A percentile compares a stretch with the other conserved stretches of the same genome.
Conservation (phyloP, 2,113 vertebrate species). For the Eurypyga helias region DNA sequence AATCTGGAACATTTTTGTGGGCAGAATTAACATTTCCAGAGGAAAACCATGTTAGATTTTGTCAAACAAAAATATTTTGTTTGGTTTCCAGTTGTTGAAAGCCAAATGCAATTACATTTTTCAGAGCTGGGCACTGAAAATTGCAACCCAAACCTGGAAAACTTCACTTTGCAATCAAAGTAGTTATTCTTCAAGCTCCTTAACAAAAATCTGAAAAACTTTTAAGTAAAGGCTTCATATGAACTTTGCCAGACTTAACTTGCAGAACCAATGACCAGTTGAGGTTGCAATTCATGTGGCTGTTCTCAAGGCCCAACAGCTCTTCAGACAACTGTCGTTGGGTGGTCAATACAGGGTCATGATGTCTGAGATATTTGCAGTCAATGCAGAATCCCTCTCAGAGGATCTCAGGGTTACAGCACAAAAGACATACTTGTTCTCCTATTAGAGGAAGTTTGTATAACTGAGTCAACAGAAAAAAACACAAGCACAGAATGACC, state of each 20-base stretch:
- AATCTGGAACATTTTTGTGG: slow-evolving; percentile 11
- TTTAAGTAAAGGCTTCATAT: neutral
- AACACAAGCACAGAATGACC: neutral
- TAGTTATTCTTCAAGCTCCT: neutral
- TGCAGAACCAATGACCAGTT: neutral
- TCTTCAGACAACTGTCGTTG: neutral
- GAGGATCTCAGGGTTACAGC: neutral
- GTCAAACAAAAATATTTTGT: neutral
- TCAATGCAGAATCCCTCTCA: neutral
- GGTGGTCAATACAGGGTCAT: neutral
- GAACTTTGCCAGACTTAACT: neutral
- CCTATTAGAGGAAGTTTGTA: slow-evolving; percentile 6
- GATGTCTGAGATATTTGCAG: neutral
- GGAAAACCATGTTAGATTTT: neutral
- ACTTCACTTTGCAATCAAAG: neutral
- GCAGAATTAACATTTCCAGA: neutral
- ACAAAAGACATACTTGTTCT: neutral
- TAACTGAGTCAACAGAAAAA: slow-evolving; percentile 27
- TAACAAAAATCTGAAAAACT: neutral
- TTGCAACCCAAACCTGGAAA: neutral
- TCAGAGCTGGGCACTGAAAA: neutral
- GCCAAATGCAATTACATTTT: neutral
- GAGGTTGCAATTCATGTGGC: neutral
- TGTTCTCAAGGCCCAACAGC: neutral
- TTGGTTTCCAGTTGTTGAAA: neutral